These are phyloP conservation scores for Beris chalybata DNA, from an alignment of 2,888 invertebrate genomes.

Conservation along the genomic window DNA sequence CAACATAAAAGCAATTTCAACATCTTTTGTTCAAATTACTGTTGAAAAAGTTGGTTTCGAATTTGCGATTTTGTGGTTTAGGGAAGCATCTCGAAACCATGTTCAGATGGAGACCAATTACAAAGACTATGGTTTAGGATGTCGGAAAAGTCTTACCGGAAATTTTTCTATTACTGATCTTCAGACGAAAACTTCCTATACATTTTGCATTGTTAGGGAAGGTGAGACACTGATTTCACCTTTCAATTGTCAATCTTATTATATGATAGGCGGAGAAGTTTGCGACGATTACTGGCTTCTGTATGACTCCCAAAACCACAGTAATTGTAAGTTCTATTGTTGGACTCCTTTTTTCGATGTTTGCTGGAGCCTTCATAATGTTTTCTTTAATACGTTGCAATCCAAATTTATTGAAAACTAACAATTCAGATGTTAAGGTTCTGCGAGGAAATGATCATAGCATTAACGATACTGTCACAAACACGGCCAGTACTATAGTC, in stretches of 20 bases:
- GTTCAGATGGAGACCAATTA: not conserved
- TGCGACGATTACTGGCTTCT: slow-evolving; percentile 48
- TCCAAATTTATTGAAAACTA: slow-evolving; percentile 49
- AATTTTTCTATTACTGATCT: not conserved
- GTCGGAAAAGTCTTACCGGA: not conserved
- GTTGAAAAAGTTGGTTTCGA: not conserved
- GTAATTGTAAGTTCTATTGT: slow-evolving; percentile 48
- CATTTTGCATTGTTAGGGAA: not conserved
- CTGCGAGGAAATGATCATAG: not conserved
- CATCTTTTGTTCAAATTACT: not conserved
- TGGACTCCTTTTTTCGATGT: slow-evolving; percentile 45
- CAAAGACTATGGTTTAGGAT: not conserved
- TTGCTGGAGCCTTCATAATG: slow-evolving; percentile 46
- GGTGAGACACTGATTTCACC: not conserved
- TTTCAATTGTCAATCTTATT: slow-evolving; percentile 48
- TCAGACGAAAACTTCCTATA: not conserved
- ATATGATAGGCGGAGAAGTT: slow-evolving; percentile 42
- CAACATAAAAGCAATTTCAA: not conserved
- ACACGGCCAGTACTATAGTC: slow-evolving; percentile 2
- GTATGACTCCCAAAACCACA: slow-evolving; percentile 45
- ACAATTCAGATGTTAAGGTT: slow-evolving; percentile 37
- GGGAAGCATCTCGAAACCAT: not conserved
- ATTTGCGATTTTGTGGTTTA: slow-evolving; percentile 5
- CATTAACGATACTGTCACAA: not conserved
- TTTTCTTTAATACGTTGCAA: slow-evolving; percentile 48